Conservation (phyloP, 1,140 invertebrate genomes). For the Sitodiplosis mosellana region DNA sequence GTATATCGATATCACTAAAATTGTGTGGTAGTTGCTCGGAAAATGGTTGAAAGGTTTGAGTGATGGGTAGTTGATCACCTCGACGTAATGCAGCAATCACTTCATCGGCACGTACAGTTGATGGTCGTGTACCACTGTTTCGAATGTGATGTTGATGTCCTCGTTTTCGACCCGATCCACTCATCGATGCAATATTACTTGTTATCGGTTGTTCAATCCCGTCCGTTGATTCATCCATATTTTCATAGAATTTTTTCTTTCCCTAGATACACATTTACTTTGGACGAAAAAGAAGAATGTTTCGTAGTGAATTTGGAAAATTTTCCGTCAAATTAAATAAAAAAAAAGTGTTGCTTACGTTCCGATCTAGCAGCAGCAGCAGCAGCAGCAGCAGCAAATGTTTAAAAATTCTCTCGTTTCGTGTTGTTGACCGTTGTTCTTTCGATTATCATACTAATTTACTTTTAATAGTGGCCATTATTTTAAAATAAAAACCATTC, state of each 20-base stretch:
- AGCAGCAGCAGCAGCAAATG: too few species aligned
- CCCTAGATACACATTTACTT: neutral
- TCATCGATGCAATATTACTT: neutral
- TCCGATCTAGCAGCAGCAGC: too few species aligned
- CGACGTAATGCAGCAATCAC: constrained; percentile 20
- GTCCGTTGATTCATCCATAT: neutral
- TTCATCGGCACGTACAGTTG: constrained; percentile 18
- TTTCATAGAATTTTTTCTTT: neutral
- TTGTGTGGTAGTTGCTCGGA: too few species aligned
- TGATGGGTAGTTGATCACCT: constrained; percentile 10
- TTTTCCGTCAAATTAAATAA: neutral
- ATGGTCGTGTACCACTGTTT: constrained; percentile 26
- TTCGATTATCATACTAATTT: too few species aligned
- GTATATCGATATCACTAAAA: too few species aligned
- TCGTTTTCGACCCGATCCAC: constrained; percentile 35
- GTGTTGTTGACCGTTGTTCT: neutral
- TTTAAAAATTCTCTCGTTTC: neutral
- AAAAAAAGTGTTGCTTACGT: too few species aligned
- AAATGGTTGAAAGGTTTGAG: too few species aligned
- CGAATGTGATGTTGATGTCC: constrained; percentile 62
- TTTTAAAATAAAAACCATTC: too few species aligned
- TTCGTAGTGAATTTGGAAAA: neutral
- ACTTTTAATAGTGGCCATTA: too few species aligned
- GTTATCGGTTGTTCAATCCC: neutral
- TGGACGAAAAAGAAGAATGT: neutral